These are phyloP conservation scores for Halcyon smyrnensis DNA, from an alignment of 2,797 vertebrate species.

Conservation along the genomic window DNA sequence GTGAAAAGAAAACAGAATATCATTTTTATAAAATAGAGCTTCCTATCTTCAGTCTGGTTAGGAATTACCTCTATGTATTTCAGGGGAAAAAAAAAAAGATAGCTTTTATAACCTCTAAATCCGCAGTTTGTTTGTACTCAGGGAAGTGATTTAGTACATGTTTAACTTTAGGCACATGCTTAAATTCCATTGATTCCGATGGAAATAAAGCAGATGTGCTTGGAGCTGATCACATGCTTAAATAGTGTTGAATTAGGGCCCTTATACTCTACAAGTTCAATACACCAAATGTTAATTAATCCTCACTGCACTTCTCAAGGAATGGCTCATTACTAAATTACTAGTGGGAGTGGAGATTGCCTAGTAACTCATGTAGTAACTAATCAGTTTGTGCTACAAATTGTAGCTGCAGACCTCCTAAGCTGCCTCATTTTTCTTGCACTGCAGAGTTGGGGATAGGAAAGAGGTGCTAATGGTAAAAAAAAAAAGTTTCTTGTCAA, in stretches of 20 bases:
- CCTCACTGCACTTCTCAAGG: conserved; percentile 7
- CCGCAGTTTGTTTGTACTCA: conserved; percentile 59
- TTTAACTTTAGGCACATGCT: conserved; percentile 63
- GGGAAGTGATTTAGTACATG: conserved; percentile 61
- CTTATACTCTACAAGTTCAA: conserved; percentile 13
- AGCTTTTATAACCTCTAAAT: conserved; percentile 53
- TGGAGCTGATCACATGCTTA: conserved; percentile 24
- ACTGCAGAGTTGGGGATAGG: background rate
- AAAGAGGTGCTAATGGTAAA: background rate
- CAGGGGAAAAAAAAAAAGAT: background rate
- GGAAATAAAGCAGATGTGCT: conserved; percentile 65
- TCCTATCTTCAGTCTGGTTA: conserved; percentile 8
- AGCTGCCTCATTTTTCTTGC: background rate
- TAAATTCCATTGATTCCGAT: conserved; percentile 63
- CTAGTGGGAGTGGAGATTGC: background rate
- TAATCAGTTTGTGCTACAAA: conserved; percentile 16
- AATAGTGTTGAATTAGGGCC: conserved; percentile 17
- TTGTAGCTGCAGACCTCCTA: background rate
- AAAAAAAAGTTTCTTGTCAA: background rate
- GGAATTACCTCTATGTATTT: background rate
- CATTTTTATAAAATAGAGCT: background rate
- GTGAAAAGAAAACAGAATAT: background rate
- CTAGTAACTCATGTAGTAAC: conserved; percentile 7
- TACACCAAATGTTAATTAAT: conserved; percentile 45
- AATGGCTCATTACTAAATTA: conserved; percentile 1